phyloP scores from a whole-genome alignment of 2,888 invertebrate species.

The Ethmia dodecea region DNA sequence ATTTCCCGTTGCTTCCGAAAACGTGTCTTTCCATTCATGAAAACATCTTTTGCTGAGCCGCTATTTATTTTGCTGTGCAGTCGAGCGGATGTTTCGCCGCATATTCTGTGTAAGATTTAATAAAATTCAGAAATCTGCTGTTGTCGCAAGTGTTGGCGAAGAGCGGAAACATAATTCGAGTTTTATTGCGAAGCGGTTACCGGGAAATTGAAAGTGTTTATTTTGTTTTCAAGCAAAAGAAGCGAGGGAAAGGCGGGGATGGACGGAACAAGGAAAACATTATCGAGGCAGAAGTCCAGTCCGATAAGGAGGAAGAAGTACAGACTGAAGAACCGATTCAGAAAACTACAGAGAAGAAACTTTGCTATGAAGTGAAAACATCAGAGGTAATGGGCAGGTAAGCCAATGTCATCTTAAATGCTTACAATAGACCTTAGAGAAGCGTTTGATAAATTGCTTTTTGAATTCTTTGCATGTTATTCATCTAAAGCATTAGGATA shows the following conservation, averaged over 20 bases:
- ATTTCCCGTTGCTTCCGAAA: constrained; percentile 34
- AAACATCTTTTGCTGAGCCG: constrained; percentile 27
- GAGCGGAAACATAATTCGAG: constrained; percentile 10
- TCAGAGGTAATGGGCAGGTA: constrained; percentile 81
- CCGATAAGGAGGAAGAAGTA: constrained; percentile 23
- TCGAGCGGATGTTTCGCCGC: constrained; percentile 44
- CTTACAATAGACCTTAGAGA: too few relatives aligned
- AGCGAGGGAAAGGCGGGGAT: constrained; percentile 44
- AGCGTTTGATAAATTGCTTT: too few relatives aligned
- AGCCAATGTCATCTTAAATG: constrained; percentile 18
- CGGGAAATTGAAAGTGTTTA: constrained; percentile 11
- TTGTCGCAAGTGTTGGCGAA: background rate
- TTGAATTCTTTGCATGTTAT: too few relatives aligned
- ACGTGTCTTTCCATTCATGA: constrained; percentile 39
- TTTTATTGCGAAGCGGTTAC: constrained; percentile 12
- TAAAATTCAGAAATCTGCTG: constrained; percentile 1
- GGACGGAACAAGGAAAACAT: constrained; percentile 61
- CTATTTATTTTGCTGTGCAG: constrained; percentile 19
- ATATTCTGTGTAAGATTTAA: constrained; percentile 46
- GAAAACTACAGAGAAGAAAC: constrained; percentile 78
- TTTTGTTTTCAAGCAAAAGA: constrained; percentile 59
- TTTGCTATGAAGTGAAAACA: constrained; percentile 75
- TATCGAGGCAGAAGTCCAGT: constrained; percentile 33
- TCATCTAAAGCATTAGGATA: too few relatives aligned
- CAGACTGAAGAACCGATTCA: constrained; percentile 22